Evolutionary conservation across 2,888 invertebrate species (phyloP).

Genomic region (Dolomedes plantarius): DNA sequence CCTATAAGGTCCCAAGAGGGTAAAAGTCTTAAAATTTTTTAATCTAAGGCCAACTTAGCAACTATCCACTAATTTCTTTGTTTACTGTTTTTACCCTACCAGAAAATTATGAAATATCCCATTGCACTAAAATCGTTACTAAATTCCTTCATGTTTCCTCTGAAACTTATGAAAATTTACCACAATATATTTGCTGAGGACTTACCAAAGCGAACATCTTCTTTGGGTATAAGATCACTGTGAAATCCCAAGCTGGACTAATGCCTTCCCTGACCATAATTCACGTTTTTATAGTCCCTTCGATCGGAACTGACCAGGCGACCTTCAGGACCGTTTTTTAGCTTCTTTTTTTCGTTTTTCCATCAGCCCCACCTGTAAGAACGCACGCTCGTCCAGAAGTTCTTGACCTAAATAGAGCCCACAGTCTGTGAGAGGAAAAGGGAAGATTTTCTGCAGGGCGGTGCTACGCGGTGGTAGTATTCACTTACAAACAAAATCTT

Average conservation of each 20-base stretch:
- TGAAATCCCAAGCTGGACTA: slow-evolving; percentile 7
- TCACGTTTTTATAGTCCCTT: slow-evolving; percentile 66
- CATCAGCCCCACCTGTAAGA: slow-evolving; percentile 40
- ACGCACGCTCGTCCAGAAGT: slow-evolving; percentile 36
- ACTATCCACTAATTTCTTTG: too few species aligned
- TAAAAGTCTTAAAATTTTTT: too few species aligned
- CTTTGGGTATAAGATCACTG: slow-evolving; percentile 32
- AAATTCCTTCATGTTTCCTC: too few species aligned
- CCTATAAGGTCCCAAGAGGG: too few species aligned
- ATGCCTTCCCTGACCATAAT: slow-evolving; percentile 39
- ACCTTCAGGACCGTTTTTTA: slow-evolving; percentile 21
- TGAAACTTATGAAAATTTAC: too few species aligned
- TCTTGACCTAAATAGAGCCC: slow-evolving; percentile 59
- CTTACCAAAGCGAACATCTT: slow-evolving; percentile 61
- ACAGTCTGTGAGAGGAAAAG: slow-evolving; percentile 42
- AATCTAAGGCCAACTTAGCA: too few species aligned
- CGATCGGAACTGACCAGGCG: slow-evolving; percentile 35
- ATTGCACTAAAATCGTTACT: too few species aligned
- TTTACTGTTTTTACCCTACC: too few species aligned
- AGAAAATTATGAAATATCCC: too few species aligned
- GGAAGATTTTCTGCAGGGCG: slow-evolving; percentile 44
- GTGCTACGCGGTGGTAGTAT: slow-evolving; percentile 19
- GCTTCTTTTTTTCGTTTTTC: slow-evolving; percentile 2
- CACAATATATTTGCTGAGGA: not conserved
- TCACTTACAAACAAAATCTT: slow-evolving; percentile 15